phyloP scores from a whole-genome alignment of 1,140 invertebrate species.

The Parasteatoda tepidariorum region DNA sequence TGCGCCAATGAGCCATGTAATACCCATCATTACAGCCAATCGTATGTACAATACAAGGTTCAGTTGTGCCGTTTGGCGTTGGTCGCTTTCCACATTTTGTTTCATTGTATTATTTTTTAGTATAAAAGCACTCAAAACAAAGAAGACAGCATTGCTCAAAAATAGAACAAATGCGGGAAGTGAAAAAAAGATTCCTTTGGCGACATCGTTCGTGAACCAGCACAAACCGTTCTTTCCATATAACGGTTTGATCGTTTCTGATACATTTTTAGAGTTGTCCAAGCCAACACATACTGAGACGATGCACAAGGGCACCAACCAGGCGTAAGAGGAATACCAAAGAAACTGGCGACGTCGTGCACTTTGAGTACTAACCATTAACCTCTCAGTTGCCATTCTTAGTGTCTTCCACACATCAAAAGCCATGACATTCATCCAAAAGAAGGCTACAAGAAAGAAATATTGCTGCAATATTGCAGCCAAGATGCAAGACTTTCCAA shows the following conservation, averaged over 20 bases:
- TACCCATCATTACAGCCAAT: conserved; percentile 69
- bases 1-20: conserved; percentile 72
- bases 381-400: conserved; percentile 70
- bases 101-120: conserved; percentile 67
- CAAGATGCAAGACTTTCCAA: conserved; percentile 64
- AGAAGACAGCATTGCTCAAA: conserved; percentile 71
- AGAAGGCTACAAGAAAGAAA: conserved; percentile 72
- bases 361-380: conserved; percentile 68
- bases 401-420: conserved; percentile 74
- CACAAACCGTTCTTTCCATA: conserved; percentile 69
- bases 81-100: conserved; percentile 61
- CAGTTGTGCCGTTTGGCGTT: conserved; percentile 61
- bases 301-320: conserved; percentile 65
- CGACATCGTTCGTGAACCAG: conserved; percentile 72
- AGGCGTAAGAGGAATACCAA: conserved; percentile 67
- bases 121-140: conserved; percentile 71
- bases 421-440: conserved; percentile 75
- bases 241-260: conserved; percentile 67
- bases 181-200: conserved; percentile 72
- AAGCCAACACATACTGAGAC: conserved; percentile 69
- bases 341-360: conserved; percentile 64
- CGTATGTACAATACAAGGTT: conserved; percentile 73
- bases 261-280: conserved; percentile 67
- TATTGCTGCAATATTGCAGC: conserved; percentile 70
- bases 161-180: conserved; percentile 71